A percentile compares a stretch with the other conserved stretches of the same genome.
phyloP scores from a whole-genome alignment of 2,797 vertebrate species.

The Poeciliopsis paucimaculata region DNA sequence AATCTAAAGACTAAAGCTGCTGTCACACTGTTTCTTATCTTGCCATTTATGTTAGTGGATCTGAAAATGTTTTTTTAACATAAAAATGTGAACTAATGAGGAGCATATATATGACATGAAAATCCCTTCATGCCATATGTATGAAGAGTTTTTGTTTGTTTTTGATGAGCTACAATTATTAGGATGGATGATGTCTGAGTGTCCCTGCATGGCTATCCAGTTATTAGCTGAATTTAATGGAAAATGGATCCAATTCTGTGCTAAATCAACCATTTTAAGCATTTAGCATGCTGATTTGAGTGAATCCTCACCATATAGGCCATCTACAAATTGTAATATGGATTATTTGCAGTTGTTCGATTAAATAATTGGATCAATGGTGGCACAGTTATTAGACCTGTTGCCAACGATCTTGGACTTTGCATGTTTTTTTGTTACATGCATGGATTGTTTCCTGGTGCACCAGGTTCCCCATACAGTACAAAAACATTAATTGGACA shows the following conservation, averaged over 20 bases:
- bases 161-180: not conserved
- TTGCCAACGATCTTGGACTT: not conserved
- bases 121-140: not conserved
- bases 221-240: not conserved
- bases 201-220: not conserved
- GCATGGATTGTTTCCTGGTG: not conserved
- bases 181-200: not conserved
- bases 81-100: not conserved
- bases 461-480: not conserved
- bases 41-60: not conserved
- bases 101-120: not conserved
- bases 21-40: constrained; percentile 3
- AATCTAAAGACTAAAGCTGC: constrained; percentile 6
- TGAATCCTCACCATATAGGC: not conserved
- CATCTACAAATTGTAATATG: not conserved
- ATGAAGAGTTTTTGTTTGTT: not conserved
- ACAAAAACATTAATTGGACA: not conserved
- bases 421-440: not conserved
- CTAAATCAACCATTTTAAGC: not conserved
- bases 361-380: not conserved
- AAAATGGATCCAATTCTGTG: not conserved
- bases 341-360: not conserved
- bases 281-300: not conserved
- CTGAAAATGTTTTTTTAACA: not conserved
- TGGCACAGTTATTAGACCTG: not conserved